Evolutionary conservation across 2,113 vertebrate genomes (phyloP), one percentile per base, ranked within the genome.

Genomic region (Paracanthobrama guichenoti): DNA sequence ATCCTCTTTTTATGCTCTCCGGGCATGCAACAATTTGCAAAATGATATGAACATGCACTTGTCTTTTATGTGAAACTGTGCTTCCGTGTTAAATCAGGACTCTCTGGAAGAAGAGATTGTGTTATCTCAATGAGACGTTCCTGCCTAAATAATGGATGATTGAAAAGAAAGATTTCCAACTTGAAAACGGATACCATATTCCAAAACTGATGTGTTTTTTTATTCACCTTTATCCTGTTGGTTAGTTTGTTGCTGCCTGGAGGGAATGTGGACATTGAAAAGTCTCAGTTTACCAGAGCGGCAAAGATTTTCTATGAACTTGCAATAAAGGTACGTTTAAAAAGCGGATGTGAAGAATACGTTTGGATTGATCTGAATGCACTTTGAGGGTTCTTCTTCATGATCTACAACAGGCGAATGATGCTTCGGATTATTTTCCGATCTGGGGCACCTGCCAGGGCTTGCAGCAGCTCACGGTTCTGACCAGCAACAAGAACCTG

Each of bases 371-470:
- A 12, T 79, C 6, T 62, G 76, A 46, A 6, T 28, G 57, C 67
- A 0, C 0, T 0, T 48, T 71, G 16, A 42, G 57, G 12, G 9
- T 2, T 26, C 44, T 50, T 3, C 12, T 55, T 4, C 71, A 16
- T 64, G 31, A 6, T 50, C 44, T 35, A 12, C 57, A 39, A 55
- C 57, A 98, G 98, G 96, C 96, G 86, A 97, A 96, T 0, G 91
- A 97, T 72, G 91, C 89, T 3, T 94, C 94, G 12, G 97, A 98
- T 90, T 96, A 97, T 92, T 99, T 99, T 91, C 97, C 98, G 0
- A 84, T 98, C 10, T 99, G 97, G 98, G 98, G 97, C 44, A 97
- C 97, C 0, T 99, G 98, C 79, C 95, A 98, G 76, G 98, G 98
- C 86, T 94, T 98, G 0, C 95, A 99, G 89, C 94, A 96, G 86